Evolutionary conservation across 2,888 invertebrate species (phyloP), one percentile per base, ranked within the genome.

Genomic region (Bimastos eiseni): DNA sequence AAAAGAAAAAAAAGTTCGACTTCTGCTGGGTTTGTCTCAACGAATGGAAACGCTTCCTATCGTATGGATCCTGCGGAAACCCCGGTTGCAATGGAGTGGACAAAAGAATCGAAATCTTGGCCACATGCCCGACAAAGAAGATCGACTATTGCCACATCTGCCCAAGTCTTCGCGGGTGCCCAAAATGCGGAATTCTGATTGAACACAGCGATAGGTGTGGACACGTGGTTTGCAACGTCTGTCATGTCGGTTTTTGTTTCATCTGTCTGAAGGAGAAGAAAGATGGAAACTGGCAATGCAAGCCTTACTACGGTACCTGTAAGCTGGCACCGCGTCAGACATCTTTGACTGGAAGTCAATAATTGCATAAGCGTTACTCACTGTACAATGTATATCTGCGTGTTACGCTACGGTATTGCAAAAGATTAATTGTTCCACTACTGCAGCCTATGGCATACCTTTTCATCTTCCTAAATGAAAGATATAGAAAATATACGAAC

Each of bases 11-110:
- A 15, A 33, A 30, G 33, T 90, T 84, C 83, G 70, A 88, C 15
- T 90, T 90, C 88, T 90, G 88, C 37, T 90, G 90, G 90, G 49
- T n/a, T 8, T 90, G 90, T 38, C 30, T 41, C 33, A 24, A 34
- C 34, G 34, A 90, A 37, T 88, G 49, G 55, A 38, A 3, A 34
- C 24, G 36, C 13, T 86, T 36, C 0, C 19, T 8, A 24, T 33
- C 24, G 11, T 24, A 33, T 30, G 34, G 49, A 34, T 41, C 13
- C 21, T 86, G 88, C 36, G 86, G 90, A 49, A 86, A 86, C 24
- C n/a, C 44, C 4, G 70, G 49, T 34, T 90, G 90, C 36, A 33
- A 41, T 5, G 70, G 49, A 0, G 49, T 19, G 24, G 88, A 84
- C 15, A 88, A 90, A 33, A 41, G 70, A 33, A 13, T 34, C 19